phyloP scores from a whole-genome alignment of 2,888 invertebrate species.

The Drosophila atroscutellata region DNA sequence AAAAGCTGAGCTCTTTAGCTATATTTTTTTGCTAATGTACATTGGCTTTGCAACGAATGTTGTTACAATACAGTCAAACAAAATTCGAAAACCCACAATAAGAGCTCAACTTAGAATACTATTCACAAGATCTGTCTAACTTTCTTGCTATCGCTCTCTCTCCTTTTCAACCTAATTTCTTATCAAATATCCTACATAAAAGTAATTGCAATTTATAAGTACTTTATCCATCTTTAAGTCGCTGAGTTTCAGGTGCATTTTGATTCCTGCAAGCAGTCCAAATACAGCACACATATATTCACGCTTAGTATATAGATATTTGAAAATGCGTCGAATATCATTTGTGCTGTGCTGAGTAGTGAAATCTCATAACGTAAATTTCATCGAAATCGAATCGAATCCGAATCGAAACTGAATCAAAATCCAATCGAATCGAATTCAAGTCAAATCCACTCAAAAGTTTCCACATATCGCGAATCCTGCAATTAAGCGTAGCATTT shows the following conservation, averaged over 20 bases:
- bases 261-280: slow-evolving; percentile 29
- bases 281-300: slow-evolving; percentile 68
- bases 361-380: slow-evolving; percentile 84
- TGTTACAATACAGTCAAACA: slow-evolving; percentile 5
- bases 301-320: slow-evolving; percentile 6
- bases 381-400: slow-evolving; percentile 69
- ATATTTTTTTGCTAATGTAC: slow-evolving; percentile 13
- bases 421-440: slow-evolving; percentile 44
- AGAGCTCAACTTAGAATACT: slow-evolving; percentile 69
- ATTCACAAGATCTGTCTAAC: slow-evolving; percentile 47
- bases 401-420: slow-evolving; percentile 30
- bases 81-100: slow-evolving; percentile 16
- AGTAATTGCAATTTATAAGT: slow-evolving; percentile 26
- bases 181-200: slow-evolving; percentile 19
- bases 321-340: slow-evolving; percentile 48
- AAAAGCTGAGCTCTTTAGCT: slow-evolving; percentile 64
- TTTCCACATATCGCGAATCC: slow-evolving; percentile 49
- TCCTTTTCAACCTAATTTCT: slow-evolving; percentile 29
- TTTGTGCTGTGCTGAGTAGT: slow-evolving; percentile 81
- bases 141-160: slow-evolving; percentile 51
- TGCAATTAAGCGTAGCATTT: slow-evolving; percentile 44
- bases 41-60: slow-evolving; percentile 42
- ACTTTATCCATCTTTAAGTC: slow-evolving; percentile 37
- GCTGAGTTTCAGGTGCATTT: slow-evolving; percentile 48
- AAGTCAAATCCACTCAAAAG: slow-evolving; percentile 46